These are phyloP conservation scores for Perizoma affinitatum DNA, from an alignment of 2,888 invertebrate species.

Conservation along the genomic window DNA sequence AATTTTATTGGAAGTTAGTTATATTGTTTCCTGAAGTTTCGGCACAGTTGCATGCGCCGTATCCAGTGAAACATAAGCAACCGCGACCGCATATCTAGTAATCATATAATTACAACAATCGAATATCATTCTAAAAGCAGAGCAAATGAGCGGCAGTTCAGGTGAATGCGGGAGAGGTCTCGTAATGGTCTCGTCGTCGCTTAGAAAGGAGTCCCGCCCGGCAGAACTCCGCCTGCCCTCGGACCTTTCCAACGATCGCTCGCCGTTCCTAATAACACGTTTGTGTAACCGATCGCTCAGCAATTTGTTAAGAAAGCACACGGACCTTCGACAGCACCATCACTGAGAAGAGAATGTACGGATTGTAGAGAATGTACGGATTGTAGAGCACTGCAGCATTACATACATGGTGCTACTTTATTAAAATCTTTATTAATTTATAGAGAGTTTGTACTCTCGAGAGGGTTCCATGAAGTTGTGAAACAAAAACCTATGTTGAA, in stretches of 20 bases:
- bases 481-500: too few species aligned
- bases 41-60: too few species aligned
- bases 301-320: conserved; percentile 9
- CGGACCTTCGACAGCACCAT: conserved; percentile 4
- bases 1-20: too few species aligned
- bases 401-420: too few species aligned
- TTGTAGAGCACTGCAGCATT: neutral
- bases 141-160: neutral
- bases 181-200: neutral
- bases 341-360: conserved; percentile 13
- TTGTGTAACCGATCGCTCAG: conserved; percentile 4
- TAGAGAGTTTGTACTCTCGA: too few species aligned
- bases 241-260: conserved; percentile 17
- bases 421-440: too few species aligned
- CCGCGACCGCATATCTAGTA: too few species aligned
- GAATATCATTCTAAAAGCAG: neutral
- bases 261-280: conserved; percentile 7
- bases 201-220: conserved; percentile 8
- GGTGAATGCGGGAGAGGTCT: neutral
- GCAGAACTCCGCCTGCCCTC: neutral
- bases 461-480: too few species aligned
- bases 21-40: too few species aligned
- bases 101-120: too few species aligned
- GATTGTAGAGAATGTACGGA: neutral
- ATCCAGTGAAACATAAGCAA: neutral